Conservation (phyloP, 2,888 invertebrate species). For the Ichneumon xanthorius region DNA sequence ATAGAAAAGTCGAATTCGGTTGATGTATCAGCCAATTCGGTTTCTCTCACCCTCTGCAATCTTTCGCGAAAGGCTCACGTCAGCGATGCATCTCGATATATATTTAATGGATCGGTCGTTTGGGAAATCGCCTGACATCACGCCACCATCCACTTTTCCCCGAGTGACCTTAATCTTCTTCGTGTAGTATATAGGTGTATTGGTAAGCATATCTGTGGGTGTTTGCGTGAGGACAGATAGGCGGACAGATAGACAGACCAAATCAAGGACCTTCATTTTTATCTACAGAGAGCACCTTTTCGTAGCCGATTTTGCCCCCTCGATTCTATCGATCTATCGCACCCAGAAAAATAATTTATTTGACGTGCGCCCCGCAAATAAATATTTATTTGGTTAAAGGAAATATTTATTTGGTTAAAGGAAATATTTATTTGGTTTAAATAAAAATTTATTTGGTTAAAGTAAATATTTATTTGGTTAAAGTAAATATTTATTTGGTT, state of each 20-base stretch:
- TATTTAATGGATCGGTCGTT: slow-evolving; percentile 68
- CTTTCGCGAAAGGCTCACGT: background rate
- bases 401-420: too few species aligned
- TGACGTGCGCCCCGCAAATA: too few species aligned
- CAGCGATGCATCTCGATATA: slow-evolving; percentile 59
- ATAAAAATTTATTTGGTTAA: too few species aligned
- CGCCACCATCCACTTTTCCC: slow-evolving; percentile 39
- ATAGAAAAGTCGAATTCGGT: slow-evolving; percentile 45
- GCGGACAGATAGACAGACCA: background rate
- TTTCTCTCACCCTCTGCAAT: background rate
- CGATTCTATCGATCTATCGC: too few species aligned
- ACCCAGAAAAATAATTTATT: too few species aligned
- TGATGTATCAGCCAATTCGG: slow-evolving; percentile 54
- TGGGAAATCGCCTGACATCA: slow-evolving; percentile 66
- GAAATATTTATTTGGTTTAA: too few species aligned
- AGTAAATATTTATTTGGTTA: too few species aligned
- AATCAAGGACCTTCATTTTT: background rate
- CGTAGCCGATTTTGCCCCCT: too few species aligned
- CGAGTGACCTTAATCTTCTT: slow-evolving; percentile 13
- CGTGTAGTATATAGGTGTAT: background rate
- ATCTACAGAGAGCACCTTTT: background rate
- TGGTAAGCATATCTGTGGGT: background rate
- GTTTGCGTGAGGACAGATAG: background rate
- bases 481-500: too few species aligned
- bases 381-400: too few species aligned